phyloP scores from a whole-genome alignment of 2,113 vertebrate species.

The Lagopus leucura region DNA sequence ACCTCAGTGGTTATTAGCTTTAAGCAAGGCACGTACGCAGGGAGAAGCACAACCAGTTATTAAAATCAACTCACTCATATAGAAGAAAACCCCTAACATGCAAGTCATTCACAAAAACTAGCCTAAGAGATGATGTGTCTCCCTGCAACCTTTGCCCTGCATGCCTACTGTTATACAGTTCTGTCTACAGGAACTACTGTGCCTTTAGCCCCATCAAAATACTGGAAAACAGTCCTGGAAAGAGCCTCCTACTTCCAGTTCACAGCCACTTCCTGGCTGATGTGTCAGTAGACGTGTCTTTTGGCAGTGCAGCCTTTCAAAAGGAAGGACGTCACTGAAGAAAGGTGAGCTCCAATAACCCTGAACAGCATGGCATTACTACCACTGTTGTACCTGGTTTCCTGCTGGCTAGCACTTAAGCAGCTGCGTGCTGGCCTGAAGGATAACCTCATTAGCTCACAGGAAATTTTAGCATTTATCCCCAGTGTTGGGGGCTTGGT shows the following conservation, averaged over 20 bases:
- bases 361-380: not conserved
- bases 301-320: not conserved
- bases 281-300: not conserved
- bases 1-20: rapidly evolving
- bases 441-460: not conserved
- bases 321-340: not conserved
- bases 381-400: not conserved
- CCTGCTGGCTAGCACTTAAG: not conserved
- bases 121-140: not conserved
- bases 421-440: not conserved
- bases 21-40: not conserved
- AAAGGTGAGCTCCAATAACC: not conserved
- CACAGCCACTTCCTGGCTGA: not conserved
- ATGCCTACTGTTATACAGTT: not conserved
- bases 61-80: not conserved
- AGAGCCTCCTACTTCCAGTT: no score
- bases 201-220: not conserved
- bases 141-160: not conserved
- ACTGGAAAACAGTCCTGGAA: not conserved
- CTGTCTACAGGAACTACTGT: not conserved
- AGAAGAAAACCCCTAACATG: not conserved
- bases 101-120: not conserved
- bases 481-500: no score
- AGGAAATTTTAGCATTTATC: not conserved
- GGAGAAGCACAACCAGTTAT: not conserved